phyloP scores from a whole-genome alignment of 23 tunicate genomes.

The Phallusia fumigata region DNA sequence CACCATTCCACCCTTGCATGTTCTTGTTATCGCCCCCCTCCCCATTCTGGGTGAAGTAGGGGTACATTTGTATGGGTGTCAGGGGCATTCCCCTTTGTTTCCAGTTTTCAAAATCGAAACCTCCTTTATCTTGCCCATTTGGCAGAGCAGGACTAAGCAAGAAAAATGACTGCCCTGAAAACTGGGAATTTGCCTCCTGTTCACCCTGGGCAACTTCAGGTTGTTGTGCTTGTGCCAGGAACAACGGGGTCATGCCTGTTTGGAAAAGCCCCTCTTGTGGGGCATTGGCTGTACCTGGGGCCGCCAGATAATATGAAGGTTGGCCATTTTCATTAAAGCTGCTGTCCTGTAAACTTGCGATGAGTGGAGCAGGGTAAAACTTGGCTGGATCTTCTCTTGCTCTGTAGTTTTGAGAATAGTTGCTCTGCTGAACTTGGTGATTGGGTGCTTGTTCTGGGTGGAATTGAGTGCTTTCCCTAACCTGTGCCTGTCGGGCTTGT shows the following conservation, averaged over 20 bases:
- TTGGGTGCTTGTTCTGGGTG: constrained; percentile 1
- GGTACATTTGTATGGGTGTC: constrained; percentile 84
- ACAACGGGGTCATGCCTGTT: constrained; percentile 37
- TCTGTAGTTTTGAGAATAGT: constrained; percentile 5
- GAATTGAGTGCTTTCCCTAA: neutral
- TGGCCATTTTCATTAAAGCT: constrained; percentile 26
- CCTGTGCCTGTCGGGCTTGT: constrained; percentile 27
- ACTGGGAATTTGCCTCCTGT: constrained; percentile 52
- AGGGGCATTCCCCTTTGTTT: constrained; percentile 61
- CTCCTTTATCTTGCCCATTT: constrained; percentile 49
- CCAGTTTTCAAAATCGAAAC: constrained; percentile 66
- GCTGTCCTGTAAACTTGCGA: constrained; percentile 43
- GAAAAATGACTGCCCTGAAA: constrained; percentile 42
- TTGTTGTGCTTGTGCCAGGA: constrained; percentile 55
- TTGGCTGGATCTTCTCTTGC: constrained; percentile 22
- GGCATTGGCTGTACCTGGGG: constrained; percentile 22
- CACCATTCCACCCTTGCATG: constrained; percentile 33
- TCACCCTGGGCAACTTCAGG: constrained; percentile 23
- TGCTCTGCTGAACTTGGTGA: constrained; percentile 3
- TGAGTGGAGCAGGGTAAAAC: constrained; percentile 45
- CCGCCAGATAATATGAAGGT: constrained; percentile 57
- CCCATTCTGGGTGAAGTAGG: constrained; percentile 48
- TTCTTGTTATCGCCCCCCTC: constrained; percentile 29
- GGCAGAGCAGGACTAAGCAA: constrained; percentile 67
- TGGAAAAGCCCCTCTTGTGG: constrained; percentile 40